Evolutionary conservation across 2,888 invertebrate genomes (phyloP).

Genomic region (Pegoplata infirma): DNA sequence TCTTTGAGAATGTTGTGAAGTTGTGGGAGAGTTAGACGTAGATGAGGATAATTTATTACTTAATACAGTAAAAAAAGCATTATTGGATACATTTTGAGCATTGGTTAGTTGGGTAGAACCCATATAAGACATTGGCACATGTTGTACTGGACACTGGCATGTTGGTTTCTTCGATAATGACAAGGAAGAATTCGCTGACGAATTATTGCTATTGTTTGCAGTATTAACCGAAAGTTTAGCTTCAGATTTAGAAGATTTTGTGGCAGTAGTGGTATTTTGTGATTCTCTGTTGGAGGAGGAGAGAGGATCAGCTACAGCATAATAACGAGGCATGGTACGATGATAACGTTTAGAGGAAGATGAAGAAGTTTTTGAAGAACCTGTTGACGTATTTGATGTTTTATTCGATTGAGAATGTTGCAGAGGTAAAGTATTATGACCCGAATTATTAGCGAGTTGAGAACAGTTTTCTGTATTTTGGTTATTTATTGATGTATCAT

Average conservation of each 20-base stretch:
- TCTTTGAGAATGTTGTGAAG: constrained; percentile 36
- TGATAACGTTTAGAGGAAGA: constrained; percentile 77
- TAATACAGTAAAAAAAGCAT: constrained; percentile 70
- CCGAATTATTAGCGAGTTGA: constrained; percentile 18
- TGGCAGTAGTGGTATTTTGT: constrained; percentile 47
- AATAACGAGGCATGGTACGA: constrained; percentile 78
- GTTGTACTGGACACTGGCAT: constrained; percentile 78
- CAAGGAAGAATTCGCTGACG: constrained; percentile 39
- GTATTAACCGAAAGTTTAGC: constrained; percentile 36
- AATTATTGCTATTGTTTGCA: constrained; percentile 40
- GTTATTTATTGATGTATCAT: constrained; percentile 46
- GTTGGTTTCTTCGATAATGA: constrained; percentile 74
- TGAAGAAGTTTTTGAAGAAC: constrained; percentile 71
- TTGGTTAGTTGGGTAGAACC: constrained; percentile 74
- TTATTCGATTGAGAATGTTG: constrained; percentile 66
- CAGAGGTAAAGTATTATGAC: constrained; percentile 68
- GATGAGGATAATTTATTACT: constrained; percentile 69
- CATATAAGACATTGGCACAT: constrained; percentile 79
- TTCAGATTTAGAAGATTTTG: constrained; percentile 50
- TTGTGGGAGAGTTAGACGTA: constrained; percentile 58
- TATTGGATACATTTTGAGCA: constrained; percentile 68
- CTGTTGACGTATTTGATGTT: constrained; percentile 33
- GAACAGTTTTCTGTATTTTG: constrained; percentile 55
- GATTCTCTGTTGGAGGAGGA: constrained; percentile 55
- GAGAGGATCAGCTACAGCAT: constrained; percentile 75